Evolutionary conservation across 2,888 invertebrate genomes (phyloP), one percentile per base, ranked within the genome.

Genomic region (Watsonalla cultraria): DNA sequence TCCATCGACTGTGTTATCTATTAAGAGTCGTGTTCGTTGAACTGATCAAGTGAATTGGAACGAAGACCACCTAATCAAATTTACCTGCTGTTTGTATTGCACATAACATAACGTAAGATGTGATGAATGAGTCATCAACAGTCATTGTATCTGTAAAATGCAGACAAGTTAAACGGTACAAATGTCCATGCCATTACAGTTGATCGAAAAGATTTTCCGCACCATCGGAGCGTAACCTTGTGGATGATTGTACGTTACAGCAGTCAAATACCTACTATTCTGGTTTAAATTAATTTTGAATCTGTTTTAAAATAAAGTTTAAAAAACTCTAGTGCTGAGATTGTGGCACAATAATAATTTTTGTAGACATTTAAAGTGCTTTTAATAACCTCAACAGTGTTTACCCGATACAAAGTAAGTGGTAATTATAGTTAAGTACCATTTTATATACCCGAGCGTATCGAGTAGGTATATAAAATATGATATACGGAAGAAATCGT

Each of bases 1-100:
- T 83, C 74, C 71, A 74, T 70, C 68, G 63, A 61, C 65, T 60
- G 59, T 62, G 68, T 79, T 80, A 82, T 80, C 81, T 66, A 68
- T 68, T 68, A 68, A 47, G 51, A 54, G 57, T 58, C 47, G 58
- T 65, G 67, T 66, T 66, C 65, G 65, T 61, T 66, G 68, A 68
- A 68, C 66, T 65, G 57, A 57, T 59, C 64, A 55, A 51, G 24
- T 51, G 14, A 49, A 49, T 53, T 34, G 46, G 33, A 7, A 46
- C 9, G 7, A 4, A 8, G 9, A 37, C 37, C 37, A 37, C 37
- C 37, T 37, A 37, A 42, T 4, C 42, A 4, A 42, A 11, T 4
- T 11, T 11, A 8, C 11, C 11, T 11, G 42, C 8, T 7, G 37
- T 11, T 42, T 42, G 11, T 11, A 42, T 11, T 42, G 11, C 11